These are phyloP conservation scores for Oligia latruncula DNA, from an alignment of 2,888 invertebrate species.

Conservation along the genomic window DNA sequence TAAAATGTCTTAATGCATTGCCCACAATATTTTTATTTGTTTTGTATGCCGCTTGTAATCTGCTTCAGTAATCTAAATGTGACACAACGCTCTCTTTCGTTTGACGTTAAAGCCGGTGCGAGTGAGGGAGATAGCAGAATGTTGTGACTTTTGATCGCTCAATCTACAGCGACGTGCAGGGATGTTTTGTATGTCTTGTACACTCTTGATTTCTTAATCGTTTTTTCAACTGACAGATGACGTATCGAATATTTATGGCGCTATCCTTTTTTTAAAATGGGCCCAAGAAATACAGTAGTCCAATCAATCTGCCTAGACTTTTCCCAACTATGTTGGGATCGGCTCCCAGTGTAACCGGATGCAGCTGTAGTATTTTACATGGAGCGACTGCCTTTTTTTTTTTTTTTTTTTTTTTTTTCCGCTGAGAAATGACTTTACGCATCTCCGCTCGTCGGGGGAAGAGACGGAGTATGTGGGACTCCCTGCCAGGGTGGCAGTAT, in stretches of 20 bases:
- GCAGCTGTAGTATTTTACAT: neutral
- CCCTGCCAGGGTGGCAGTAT: no score
- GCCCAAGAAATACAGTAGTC: constrained; percentile 55
- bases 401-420: no score
- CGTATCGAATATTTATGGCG: constrained; percentile 68
- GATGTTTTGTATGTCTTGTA: constrained; percentile 80
- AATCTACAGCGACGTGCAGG: constrained; percentile 76
- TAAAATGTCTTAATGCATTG: constrained; percentile 89
- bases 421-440: no score
- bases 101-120: constrained; percentile 40
- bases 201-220: constrained; percentile 81
- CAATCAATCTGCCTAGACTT: neutral
- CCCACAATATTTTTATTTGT: constrained; percentile 88
- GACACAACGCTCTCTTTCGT: constrained; percentile 75
- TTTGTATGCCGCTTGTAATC: constrained; percentile 82
- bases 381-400: no score
- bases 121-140: constrained; percentile 74
- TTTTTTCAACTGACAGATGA: constrained; percentile 80
- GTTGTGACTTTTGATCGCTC: constrained; percentile 85
- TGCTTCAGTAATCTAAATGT: constrained; percentile 81
- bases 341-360: neutral
- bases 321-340: neutral
- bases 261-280: constrained; percentile 53
- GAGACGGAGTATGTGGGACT: no score
- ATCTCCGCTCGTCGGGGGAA: no score